Conservation (phyloP, 2,113 vertebrate species). For the Vidua macroura region DNA sequence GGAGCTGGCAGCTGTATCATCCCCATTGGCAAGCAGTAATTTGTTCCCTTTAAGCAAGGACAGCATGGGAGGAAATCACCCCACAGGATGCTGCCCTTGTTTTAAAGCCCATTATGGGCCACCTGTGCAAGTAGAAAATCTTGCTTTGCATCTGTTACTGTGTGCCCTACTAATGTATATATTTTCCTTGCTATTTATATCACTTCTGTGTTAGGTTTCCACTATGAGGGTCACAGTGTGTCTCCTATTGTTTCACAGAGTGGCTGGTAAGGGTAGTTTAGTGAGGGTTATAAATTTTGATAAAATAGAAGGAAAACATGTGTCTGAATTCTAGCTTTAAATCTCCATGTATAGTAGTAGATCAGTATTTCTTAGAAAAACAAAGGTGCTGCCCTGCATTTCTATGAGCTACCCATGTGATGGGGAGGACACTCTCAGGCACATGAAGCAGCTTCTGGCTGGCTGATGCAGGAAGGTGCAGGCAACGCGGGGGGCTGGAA, state of each 20-base stretch:
- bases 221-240: background rate
- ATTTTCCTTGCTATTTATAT: background rate
- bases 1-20: background rate
- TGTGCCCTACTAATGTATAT: background rate
- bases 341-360: background rate
- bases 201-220: background rate
- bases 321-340: background rate
- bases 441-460: background rate
- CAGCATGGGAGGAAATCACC: background rate
- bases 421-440: background rate
- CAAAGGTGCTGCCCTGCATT: background rate
- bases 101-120: background rate
- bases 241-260: background rate
- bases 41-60: background rate
- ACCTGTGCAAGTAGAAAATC: background rate
- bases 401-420: background rate
- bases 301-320: background rate
- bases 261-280: background rate
- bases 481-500: background rate
- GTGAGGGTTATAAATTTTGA: background rate
- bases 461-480: background rate
- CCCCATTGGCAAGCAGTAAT: background rate
- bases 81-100: background rate
- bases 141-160: background rate
- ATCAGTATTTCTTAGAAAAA: background rate